Base-by-base conservation (phyloP, 2,888 invertebrate genomes). In the Oscheius myriophilus region DNA sequence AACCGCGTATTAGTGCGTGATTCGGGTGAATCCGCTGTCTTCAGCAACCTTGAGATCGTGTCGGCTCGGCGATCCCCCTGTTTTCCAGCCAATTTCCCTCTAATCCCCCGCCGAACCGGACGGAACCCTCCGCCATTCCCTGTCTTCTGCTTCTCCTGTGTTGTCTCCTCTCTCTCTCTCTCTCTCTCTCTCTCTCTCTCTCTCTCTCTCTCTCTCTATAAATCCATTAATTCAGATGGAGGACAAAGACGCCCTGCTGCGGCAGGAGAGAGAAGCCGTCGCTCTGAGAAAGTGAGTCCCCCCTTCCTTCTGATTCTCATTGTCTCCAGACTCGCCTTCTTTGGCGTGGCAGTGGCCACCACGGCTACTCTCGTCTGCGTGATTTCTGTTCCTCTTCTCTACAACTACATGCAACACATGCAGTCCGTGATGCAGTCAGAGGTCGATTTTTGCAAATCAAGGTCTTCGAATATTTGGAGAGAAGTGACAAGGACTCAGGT, bases 371-470 rank as follows among this genome's bases (percentile, higher is more conserved):
- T 82, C 39, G 76, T 79, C 46, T 81, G 81, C 75, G 79, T 80
- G 43, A 64, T 83, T 58, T 76, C 80, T 49, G 78, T 82, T 49
- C 83, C 83, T 66, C 81, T 83, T 81, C 69, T 83, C 63, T 83
- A 83, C 79, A 82, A 82, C 75, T 82, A 82, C 78, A 76, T 83
- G 74, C 83, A 83, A 75, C 81, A 82, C 70, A 81, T 83, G 75
- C 83, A 83, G 67, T 73, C 77, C 4, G 76, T 83, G 52, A 79
- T 83, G 77, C 80, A 81, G 39, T 26, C 49, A 52, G 82, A 83
- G 71, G 76, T 77, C 33, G 80, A 80, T 58, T 80, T 81, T 71
- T 79, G 80, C 73, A 73, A 79, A 67, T 76, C 79, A 51, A 73
- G 82, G 42, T 80, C 81, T 49, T 70, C 72, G 64, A 80, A 78